Evolutionary conservation across 53 echinoderm and acorn worm genomes (phyloP).

Genomic region (Holothuria scabra): DNA sequence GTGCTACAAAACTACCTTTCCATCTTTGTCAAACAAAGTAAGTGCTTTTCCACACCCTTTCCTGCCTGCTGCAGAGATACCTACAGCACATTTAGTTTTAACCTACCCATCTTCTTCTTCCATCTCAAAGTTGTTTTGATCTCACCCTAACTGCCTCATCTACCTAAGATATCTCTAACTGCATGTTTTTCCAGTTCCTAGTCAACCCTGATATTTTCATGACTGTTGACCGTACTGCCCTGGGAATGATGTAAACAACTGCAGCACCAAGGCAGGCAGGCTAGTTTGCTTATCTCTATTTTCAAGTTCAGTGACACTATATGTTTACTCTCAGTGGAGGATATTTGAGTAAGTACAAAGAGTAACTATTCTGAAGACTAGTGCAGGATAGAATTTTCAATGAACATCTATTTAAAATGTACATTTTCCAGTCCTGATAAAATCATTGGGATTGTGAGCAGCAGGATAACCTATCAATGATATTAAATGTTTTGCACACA

Average conservation of each 20-base stretch:
- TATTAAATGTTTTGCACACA: too few relatives aligned
- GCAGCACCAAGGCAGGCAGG: constrained; percentile 10
- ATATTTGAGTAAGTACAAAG: constrained; percentile 18
- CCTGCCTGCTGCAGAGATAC: too few relatives aligned
- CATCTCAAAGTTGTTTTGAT: constrained; percentile 27
- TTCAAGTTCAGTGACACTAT: constrained; percentile 34
- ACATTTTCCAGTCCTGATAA: too few relatives aligned
- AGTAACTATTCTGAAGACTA: too few relatives aligned
- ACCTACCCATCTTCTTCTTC: not conserved
- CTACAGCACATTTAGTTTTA: too few relatives aligned
- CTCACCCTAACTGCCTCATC: constrained; percentile 27
- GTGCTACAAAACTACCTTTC: too few relatives aligned
- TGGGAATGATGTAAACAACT: constrained; percentile 41
- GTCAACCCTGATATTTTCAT: constrained; percentile 46
- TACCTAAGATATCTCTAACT: constrained; percentile 31
- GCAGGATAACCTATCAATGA: too few relatives aligned
- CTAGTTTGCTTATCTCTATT: constrained; percentile 17
- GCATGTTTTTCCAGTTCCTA: constrained; percentile 24
- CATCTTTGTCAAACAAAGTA: too few relatives aligned
- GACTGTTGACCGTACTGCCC: constrained; percentile 41
- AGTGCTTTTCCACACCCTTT: too few relatives aligned
- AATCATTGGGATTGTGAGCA: too few relatives aligned
- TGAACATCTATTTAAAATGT: too few relatives aligned
- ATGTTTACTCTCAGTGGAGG: constrained; percentile 24
- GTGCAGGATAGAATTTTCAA: too few relatives aligned